A percentile compares a stretch with the other conserved stretches of the same genome.
Conservation (phyloP, 1,140 invertebrate genomes). For the Adoxophyes honmai region DNA sequence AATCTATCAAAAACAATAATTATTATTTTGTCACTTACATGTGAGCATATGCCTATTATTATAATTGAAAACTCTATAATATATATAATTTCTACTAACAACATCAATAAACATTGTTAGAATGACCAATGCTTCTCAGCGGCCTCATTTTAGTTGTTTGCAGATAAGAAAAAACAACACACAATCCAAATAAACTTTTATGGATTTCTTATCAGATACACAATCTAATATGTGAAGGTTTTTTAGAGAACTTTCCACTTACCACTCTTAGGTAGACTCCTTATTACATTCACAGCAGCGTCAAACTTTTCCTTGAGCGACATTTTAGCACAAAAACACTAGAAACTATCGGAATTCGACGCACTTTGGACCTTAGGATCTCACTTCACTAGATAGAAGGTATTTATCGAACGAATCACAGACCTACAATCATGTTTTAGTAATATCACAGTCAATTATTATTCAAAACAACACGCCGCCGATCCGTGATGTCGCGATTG, state of each 20-base stretch:
- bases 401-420: slow-evolving; percentile 12
- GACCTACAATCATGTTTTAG: neutral
- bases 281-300: slow-evolving; percentile 92
- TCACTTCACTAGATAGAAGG: slow-evolving; percentile 5
- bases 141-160: no score
- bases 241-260: slow-evolving; percentile 40
- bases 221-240: no score
- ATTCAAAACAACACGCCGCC: slow-evolving; percentile 10
- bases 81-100: no score
- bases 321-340: slow-evolving; percentile 71
- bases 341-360: slow-evolving; percentile 27
- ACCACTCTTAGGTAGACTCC: slow-evolving; percentile 93
- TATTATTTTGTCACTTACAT: no score
- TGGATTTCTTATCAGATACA: no score
- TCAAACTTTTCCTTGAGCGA: slow-evolving; percentile 89
- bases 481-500: slow-evolving; percentile 2
- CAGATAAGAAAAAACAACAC: no score
- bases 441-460: slow-evolving; percentile 13
- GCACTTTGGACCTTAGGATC: slow-evolving; percentile 73
- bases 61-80: no score
- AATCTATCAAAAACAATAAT: no score
- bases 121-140: no score
- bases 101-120: no score
- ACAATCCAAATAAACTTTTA: no score
- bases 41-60: no score